Conservation (phyloP, 35 echinoderm and acorn worm species). For the Patiria miniata region DNA sequence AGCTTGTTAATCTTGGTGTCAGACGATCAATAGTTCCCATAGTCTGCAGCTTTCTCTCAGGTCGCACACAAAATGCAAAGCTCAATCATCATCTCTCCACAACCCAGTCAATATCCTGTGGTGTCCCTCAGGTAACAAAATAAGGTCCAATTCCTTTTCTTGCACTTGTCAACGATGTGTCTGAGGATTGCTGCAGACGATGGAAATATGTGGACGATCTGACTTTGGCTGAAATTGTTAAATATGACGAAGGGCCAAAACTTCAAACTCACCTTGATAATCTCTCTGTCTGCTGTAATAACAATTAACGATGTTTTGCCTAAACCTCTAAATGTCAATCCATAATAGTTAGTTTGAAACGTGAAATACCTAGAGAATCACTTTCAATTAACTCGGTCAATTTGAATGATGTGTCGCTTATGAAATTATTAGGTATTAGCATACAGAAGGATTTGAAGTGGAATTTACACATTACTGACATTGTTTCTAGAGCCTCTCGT, state of each 20-base stretch:
- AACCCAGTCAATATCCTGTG: not conserved
- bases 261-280: too few relatives aligned
- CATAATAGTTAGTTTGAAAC: not conserved
- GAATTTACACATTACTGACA: too few relatives aligned
- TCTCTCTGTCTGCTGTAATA: not conserved
- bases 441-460: not conserved
- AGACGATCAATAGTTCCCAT: too few relatives aligned
- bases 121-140: constrained; percentile 27
- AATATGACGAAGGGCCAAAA: too few relatives aligned
- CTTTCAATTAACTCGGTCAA: not conserved
- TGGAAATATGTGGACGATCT: too few relatives aligned
- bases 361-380: not conserved
- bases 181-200: too few relatives aligned
- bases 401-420: not conserved
- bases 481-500: not conserved
- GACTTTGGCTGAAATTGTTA: too few relatives aligned
- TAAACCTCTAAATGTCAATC: not conserved
- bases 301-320: not conserved
- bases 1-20: too few relatives aligned
- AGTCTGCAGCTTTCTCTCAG: too few relatives aligned
- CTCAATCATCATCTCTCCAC: not conserved
- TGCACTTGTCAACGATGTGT: too few relatives aligned
- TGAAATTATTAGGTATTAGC: not conserved
- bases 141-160: too few relatives aligned
- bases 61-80: too few relatives aligned